Evolutionary conservation across 2,113 vertebrate genomes (phyloP), one percentile per base, ranked within the genome.

Genomic region (Megaptera novaeangliae): DNA sequence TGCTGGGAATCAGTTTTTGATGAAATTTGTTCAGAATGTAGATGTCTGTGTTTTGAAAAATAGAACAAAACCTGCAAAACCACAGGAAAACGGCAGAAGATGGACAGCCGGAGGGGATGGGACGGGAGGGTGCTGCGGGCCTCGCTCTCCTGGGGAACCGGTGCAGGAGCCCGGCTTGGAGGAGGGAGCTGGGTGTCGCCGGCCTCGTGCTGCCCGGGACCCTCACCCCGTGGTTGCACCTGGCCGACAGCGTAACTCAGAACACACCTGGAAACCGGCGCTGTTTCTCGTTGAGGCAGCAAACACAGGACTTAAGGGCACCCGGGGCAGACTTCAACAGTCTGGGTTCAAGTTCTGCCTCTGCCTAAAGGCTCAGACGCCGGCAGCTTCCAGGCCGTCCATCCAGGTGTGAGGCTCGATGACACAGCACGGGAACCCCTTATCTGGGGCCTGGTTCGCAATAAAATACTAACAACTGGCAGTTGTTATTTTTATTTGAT

Each of bases 171-270:
- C 10, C 0, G 6, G 39, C 1, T 1, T 6, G 10, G 23, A 36
- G 82, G 52, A 21, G 6, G 3, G 44, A 5, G 46, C 46, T 1
- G 18, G 31, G 0, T 27, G 15, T 10, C 2, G 1, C 21, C 3
- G 2, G 5, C 9, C 4, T n/a, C 3, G 0, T 1, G 1, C 75
- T 0, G 7, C 36, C 4, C 8, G 10, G 14, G 31, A 7, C 29
- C 57, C 25, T 2, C 1, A 27, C 36, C 25, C 20, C 0, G 27
- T 20, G 59, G 55, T 8, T 5, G 3, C n/a, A 6, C 2, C 14
- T 0, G 4, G 18, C 3, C 2, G 46, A n/a, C 29, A 6, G 2
- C 0, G 0, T 36, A 61, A 18, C 29, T 49, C 55, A 5, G 18
- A 25, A 6, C n/a, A 2, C 3, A 11, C 5, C 18, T 14, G 12